These are phyloP conservation scores for Dryobotodes eremita DNA, from an alignment of 2,888 invertebrate genomes.

Conservation along the genomic window DNA sequence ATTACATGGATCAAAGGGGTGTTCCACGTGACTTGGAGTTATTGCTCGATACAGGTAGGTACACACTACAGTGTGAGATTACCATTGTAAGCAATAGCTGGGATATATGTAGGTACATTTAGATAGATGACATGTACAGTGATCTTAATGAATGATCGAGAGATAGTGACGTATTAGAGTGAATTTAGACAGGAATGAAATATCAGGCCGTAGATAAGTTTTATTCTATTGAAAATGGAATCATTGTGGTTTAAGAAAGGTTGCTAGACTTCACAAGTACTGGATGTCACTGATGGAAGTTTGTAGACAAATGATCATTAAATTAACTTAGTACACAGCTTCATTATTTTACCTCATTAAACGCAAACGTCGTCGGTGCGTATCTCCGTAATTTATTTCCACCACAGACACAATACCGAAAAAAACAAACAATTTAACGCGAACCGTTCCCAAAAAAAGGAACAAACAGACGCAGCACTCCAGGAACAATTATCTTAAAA, in stretches of 20 bases:
- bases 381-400: conserved; percentile 32
- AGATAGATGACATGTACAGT: not conserved
- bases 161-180: not conserved
- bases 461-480: conserved; percentile 47
- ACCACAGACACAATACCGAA: conserved; percentile 34
- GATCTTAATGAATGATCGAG: conserved; percentile 3
- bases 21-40: conserved; percentile 75
- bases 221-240: no score
- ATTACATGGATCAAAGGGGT: conserved; percentile 75
- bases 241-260: not conserved
- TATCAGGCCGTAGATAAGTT: not conserved
- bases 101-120: not conserved
- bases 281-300: not conserved
- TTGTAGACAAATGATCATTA: not conserved
- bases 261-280: not conserved
- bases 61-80: conserved; percentile 10
- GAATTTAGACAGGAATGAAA: not conserved
- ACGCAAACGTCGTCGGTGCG: conserved; percentile 10
- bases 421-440: conserved; percentile 37
- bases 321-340: not conserved
- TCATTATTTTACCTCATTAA: conserved; percentile 51
- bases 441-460: conserved; percentile 35
- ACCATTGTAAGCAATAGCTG: conserved; percentile 23
- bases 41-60: conserved; percentile 49
- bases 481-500: conserved; percentile 70